Conservation (phyloP, 1,140 invertebrate genomes). For the Temnothorax nylanderi region DNA sequence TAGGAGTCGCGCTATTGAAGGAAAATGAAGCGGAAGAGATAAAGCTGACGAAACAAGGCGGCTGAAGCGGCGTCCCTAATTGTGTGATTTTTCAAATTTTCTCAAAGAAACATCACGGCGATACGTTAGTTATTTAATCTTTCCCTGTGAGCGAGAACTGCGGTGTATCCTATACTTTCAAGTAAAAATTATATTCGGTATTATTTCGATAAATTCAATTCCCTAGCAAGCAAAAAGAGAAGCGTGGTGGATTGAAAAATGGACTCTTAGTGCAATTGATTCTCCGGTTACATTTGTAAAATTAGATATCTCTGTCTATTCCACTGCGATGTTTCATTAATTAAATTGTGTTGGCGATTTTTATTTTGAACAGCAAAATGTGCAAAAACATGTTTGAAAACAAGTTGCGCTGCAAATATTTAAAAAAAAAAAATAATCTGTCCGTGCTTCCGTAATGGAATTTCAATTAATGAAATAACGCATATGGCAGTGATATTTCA, state of each 20-base stretch:
- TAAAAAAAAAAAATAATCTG: not conserved
- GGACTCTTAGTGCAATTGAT: conserved; percentile 21
- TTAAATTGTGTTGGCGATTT: conserved; percentile 9
- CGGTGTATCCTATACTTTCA: not conserved
- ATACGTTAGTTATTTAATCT: conserved; percentile 2
- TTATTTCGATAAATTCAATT: conserved; percentile 30
- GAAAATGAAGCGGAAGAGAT: conserved; percentile 57
- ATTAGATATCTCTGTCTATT: not conserved
- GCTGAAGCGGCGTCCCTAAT: conserved; percentile 8
- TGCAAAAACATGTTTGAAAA: conserved; percentile 1
- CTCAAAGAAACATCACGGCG: conserved; percentile 20
- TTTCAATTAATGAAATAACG: conserved; percentile 22
- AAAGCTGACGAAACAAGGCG: conserved; percentile 52
- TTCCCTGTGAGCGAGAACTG: not conserved
- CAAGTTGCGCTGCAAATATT: conserved; percentile 8
- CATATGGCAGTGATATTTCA: not conserved
- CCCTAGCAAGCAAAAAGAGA: not conserved
- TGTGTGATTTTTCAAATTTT: conserved; percentile 47
- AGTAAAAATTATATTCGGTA: not conserved
- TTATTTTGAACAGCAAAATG: conserved; percentile 10
- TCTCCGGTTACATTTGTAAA: not conserved
- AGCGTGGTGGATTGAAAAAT: not conserved
- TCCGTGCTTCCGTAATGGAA: not conserved
- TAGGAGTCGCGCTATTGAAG: conserved; percentile 27
- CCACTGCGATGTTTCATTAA: not conserved